Conservation (phyloP, 2,797 vertebrate genomes). For the Lithobates sylvaticus region DNA sequence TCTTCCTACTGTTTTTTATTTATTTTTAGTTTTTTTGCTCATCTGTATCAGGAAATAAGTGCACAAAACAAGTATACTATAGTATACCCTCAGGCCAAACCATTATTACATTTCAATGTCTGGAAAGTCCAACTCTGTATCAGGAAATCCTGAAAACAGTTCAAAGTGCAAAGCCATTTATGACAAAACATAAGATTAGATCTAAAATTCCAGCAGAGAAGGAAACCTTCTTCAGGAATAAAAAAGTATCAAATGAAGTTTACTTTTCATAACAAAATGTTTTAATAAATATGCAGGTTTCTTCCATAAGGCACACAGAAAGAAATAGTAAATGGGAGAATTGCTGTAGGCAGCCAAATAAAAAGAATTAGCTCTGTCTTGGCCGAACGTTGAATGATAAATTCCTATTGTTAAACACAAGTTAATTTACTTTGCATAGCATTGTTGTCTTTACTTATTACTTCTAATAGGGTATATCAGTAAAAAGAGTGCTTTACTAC, state of each 20-base stretch:
- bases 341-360: too few relatives aligned
- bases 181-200: background rate
- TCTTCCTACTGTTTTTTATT: too few relatives aligned
- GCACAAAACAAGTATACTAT: background rate
- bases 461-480: too few relatives aligned
- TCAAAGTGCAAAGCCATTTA: background rate
- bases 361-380: too few relatives aligned
- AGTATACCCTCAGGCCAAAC: background rate
- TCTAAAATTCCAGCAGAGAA: background rate
- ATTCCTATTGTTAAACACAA: too few relatives aligned
- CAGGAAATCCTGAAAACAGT: background rate
- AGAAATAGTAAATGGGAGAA: background rate
- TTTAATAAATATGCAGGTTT: background rate
- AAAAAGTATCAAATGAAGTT: background rate
- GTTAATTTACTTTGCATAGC: too few relatives aligned
- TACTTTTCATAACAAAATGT: background rate
- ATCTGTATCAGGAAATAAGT: background rate
- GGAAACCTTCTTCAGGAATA: background rate
- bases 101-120: background rate
- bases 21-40: background rate
- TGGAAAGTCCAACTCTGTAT: background rate
- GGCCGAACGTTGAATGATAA: too few relatives aligned
- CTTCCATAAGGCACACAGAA: background rate
- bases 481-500: background rate
- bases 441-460: too few relatives aligned